phyloP scores from a whole-genome alignment of 2,113 vertebrate species.

The Perccottus glenii region DNA sequence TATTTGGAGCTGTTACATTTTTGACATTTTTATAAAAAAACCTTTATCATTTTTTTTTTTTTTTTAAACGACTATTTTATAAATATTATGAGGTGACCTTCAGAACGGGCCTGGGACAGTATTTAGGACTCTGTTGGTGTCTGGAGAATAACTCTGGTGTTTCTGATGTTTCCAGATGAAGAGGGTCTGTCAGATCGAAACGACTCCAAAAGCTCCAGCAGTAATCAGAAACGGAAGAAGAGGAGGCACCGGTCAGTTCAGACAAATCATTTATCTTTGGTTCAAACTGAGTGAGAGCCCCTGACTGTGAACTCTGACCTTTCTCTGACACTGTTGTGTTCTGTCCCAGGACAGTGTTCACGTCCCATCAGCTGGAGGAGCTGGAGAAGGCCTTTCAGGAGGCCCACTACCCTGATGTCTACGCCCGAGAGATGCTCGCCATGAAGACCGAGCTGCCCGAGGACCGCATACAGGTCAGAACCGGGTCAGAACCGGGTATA shows the following conservation, averaged over 20 bases:
- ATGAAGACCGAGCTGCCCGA: constrained; percentile 95
- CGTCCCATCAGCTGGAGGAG: constrained; percentile 93
- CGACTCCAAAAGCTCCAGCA: constrained; percentile 79
- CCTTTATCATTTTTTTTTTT: too few relatives aligned
- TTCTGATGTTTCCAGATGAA: constrained; percentile 79
- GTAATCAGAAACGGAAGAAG: constrained; percentile 89
- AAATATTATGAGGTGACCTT: too few relatives aligned
- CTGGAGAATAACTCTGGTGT: not conserved
- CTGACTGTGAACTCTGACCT: too few relatives aligned
- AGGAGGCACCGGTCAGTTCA: constrained; percentile 86
- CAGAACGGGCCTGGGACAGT: too few relatives aligned
- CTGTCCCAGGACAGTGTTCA: constrained; percentile 89
- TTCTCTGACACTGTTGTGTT: too few relatives aligned
- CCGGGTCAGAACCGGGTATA: not conserved
- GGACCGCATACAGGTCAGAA: constrained; percentile 91
- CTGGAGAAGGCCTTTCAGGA: constrained; percentile 95
- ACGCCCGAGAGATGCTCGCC: constrained; percentile 93
- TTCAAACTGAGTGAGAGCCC: too few relatives aligned
- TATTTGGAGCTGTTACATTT: too few relatives aligned
- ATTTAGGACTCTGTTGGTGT: too few relatives aligned
- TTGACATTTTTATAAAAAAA: too few relatives aligned
- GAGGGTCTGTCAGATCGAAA: constrained; percentile 84
- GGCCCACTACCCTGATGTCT: constrained; percentile 95
- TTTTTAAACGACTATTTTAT: too few relatives aligned
- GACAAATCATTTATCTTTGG: too few relatives aligned